Percentiles rank a stretch among this genome's conserved stretches.
Evolutionary conservation across 2,888 invertebrate species (phyloP).

Genomic region (Xanthia togata): DNA sequence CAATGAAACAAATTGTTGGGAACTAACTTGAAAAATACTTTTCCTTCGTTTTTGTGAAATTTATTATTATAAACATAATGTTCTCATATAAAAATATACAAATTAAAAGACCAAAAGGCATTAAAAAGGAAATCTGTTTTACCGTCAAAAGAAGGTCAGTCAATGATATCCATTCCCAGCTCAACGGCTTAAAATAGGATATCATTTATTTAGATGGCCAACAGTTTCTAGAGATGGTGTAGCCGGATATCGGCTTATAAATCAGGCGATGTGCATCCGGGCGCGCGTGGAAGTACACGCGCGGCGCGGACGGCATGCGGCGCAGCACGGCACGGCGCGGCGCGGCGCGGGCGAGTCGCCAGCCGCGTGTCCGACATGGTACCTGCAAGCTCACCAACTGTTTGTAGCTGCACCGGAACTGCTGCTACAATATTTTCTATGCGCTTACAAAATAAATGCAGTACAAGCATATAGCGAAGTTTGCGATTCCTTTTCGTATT

Average conservation of each 20-base stretch:
- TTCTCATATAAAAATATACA: neutral
- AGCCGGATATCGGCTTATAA: constrained; percentile 82
- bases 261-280: constrained; percentile 78
- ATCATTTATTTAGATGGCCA: constrained; percentile 69
- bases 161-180: constrained; percentile 40
- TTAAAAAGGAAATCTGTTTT: constrained; percentile 5
- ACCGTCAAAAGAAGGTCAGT: constrained; percentile 24
- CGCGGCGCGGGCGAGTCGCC: constrained; percentile 64
- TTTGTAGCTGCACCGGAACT: constrained; percentile 36
- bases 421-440: constrained; percentile 41
- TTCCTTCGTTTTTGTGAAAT: neutral
- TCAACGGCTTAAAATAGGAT: constrained; percentile 56
- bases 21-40: constrained; percentile 19
- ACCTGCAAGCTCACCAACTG: constrained; percentile 54
- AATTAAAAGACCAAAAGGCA: neutral
- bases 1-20: constrained; percentile 21
- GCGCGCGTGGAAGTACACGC: constrained; percentile 66
- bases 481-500: neutral
- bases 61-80: neutral
- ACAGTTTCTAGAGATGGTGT: constrained; percentile 67
- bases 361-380: constrained; percentile 62
- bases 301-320: constrained; percentile 10
- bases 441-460: constrained; percentile 24
- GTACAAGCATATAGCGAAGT: constrained; percentile 9
- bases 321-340: constrained; percentile 29